Base-by-base conservation (phyloP, 92 coral and sea anemone genomes). In the Phenganax subtilis region DNA sequence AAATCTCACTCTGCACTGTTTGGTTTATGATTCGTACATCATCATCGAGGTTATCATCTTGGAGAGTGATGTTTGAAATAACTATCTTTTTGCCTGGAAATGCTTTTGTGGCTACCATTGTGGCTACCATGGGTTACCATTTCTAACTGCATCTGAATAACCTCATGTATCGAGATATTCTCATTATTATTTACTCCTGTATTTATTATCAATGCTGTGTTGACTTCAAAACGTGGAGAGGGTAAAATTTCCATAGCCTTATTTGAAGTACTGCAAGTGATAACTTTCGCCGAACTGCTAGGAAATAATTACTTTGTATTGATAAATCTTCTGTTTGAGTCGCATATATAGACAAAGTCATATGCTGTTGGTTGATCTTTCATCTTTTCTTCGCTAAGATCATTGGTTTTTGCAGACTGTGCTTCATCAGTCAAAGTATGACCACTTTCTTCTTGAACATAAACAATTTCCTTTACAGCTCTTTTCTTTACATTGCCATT, bases 151-250 rank as follows among this genome's bases (percentile, higher is more conserved):
- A 54, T 54, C 1, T 12, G 16, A 9, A 73, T 31, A 11, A 82
- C 57, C 27, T 82, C 86, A 8, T 82, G 25, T 8, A 55, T 51
- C 3, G 86, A 7, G 3, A 58, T 25, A 82, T 72, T 66, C n/a
- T 82, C 86, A 75, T 74, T 25, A 75, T 73, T 82, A 82, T 82
- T 82, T 7, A 82, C 86, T 8, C 85, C 85, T 6, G 85, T 81
- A 47, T 81, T 66, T 56, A 71, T 70, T n/a, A 81, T 71, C 2
- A 66, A 27, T 30, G 44, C 75, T 27, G 30, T 65, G 8, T 51
- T 27, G 12, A 79, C 85, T 10, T 10, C 8, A 70, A 81, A 81
- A 3, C 85, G 7, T 10, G 85, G 85, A 29, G 81, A 52, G 28
- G 14, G 16, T 71, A 81, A 55, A 70, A 81, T 71, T 7, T 67